phyloP scores from a whole-genome alignment of 2,113 vertebrate species.

The Megalops atlanticus region DNA sequence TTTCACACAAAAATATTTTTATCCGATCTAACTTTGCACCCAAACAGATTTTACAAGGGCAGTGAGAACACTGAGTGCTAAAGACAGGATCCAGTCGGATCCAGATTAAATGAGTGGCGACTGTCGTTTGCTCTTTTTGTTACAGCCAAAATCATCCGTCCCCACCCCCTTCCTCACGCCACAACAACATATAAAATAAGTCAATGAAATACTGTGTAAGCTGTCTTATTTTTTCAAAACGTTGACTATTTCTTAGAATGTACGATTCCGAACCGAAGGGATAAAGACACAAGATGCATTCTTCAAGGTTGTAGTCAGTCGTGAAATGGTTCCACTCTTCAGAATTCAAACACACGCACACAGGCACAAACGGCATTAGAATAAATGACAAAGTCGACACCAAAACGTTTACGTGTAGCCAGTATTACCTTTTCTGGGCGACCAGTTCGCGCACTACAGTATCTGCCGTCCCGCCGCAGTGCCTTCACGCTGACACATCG shows the following conservation, averaged over 20 bases:
- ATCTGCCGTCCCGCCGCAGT: conserved; percentile 57
- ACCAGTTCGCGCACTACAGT: conserved; percentile 39
- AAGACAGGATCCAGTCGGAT: background rate
- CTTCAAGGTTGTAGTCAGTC: too few species aligned
- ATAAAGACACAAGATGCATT: too few species aligned
- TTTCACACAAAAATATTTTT: background rate
- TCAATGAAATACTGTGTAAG: background rate
- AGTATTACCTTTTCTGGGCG: conserved; percentile 42
- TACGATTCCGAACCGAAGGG: too few species aligned
- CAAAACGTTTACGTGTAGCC: background rate
- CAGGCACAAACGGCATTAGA: background rate
- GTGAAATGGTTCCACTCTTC: background rate
- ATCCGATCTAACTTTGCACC: background rate
- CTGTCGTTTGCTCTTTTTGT: background rate
- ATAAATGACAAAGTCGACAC: background rate
- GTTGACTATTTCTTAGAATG: background rate
- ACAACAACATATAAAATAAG: background rate
- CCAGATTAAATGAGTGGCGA: background rate
- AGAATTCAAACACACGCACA: background rate
- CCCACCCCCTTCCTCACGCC: background rate
- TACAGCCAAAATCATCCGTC: background rate
- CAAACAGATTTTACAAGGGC: background rate
- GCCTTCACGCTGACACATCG: conserved; percentile 49
- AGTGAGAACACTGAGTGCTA: background rate
- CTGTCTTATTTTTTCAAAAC: too few species aligned